A percentile compares a stretch with the other conserved stretches of the same genome.
These are phyloP conservation scores for Isoperla grammatica DNA, from an alignment of 2,888 invertebrate species.

Conservation along the genomic window DNA sequence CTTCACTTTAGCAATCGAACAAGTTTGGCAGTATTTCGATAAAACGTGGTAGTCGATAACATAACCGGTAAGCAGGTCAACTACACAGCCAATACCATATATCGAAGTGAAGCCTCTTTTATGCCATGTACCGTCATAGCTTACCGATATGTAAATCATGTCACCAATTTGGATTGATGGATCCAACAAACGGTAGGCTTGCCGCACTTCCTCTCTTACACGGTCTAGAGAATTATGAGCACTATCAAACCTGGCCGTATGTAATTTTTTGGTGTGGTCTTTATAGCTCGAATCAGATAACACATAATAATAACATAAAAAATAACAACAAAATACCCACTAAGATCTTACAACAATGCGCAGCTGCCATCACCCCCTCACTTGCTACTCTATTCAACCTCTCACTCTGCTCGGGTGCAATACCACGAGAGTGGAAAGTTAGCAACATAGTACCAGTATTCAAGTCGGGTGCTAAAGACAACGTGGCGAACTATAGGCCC, in stretches of 20 bases:
- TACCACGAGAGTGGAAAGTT: too few species aligned
- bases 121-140: conserved; percentile 29
- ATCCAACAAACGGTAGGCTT: background rate
- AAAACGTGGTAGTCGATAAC: conserved; percentile 29
- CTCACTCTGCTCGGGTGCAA: too few species aligned
- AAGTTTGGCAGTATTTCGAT: conserved; percentile 30
- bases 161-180: background rate
- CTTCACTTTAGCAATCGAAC: conserved; percentile 21
- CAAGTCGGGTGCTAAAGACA: too few species aligned
- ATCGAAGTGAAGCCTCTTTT: conserved; percentile 31
- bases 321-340: too few species aligned
- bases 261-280: background rate
- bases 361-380: too few species aligned
- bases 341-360: too few species aligned
- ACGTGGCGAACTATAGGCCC: too few species aligned
- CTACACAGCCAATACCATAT: conserved; percentile 30
- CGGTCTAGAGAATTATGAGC: background rate
- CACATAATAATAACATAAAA: too few species aligned
- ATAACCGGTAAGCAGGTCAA: conserved; percentile 27
- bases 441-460: too few species aligned
- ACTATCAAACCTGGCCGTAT: background rate
- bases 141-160: background rate
- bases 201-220: background rate
- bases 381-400: too few species aligned
- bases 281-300: background rate